Percentiles rank a stretch among this genome's conserved stretches.
Evolutionary conservation across 1,140 invertebrate genomes (phyloP).

Genomic region (Drosophila tsacasi): DNA sequence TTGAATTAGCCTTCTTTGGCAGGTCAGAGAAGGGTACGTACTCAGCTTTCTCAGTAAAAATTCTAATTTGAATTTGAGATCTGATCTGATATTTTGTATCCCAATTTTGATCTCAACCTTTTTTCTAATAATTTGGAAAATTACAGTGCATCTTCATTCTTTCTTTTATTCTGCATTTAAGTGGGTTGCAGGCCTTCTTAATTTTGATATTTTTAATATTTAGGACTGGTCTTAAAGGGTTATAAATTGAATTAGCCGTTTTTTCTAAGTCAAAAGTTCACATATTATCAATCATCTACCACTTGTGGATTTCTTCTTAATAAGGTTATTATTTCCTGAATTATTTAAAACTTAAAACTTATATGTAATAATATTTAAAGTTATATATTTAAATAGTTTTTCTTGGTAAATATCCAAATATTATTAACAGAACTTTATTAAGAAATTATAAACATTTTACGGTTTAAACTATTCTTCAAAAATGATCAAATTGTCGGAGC

Average conservation of each 20-base stretch:
- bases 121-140: neutral
- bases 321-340: neutral
- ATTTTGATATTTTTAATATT: neutral
- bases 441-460: neutral
- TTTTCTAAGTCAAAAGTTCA: neutral
- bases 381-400: neutral
- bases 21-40: neutral
- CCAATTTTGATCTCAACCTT: conserved; percentile 3
- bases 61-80: conserved; percentile 25
- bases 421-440: neutral
- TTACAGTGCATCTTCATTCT: conserved; percentile 7
- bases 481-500: neutral
- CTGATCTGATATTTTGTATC: conserved; percentile 9
- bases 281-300: neutral
- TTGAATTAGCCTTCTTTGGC: conserved; percentile 58
- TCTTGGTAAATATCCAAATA: neutral
- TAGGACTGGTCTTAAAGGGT: too few relatives aligned
- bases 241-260: neutral
- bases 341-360: neutral
- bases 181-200: neutral
- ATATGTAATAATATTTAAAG: neutral
- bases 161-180: conserved; percentile 2
- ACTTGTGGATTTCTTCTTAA: neutral
- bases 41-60: conserved; percentile 18
- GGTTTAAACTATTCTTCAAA: neutral